Percentiles rank a stretch among this genome's conserved stretches.
Evolutionary conservation across 1,140 invertebrate genomes (phyloP).

Genomic region (Anoplolepis gracilipes): DNA sequence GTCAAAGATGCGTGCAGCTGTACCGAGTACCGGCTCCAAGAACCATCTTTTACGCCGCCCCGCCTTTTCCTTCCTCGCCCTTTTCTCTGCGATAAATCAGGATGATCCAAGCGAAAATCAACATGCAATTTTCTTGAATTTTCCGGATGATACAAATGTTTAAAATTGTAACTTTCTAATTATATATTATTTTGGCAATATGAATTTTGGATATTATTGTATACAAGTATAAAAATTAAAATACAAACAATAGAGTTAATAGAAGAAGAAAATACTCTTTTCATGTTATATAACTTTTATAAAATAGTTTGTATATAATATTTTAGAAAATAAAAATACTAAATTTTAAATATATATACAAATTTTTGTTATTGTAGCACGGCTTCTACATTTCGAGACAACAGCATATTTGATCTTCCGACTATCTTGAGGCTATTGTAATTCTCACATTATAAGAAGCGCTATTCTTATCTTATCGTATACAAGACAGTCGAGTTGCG

Average conservation of each 20-base stretch:
- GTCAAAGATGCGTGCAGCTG: conserved; percentile 65
- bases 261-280: not conserved
- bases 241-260: not conserved
- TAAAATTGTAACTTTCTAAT: not conserved
- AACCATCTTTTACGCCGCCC: conserved; percentile 45
- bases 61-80: conserved; percentile 46
- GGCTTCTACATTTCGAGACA: not conserved
- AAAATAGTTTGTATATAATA: not conserved
- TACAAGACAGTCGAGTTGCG: not conserved
- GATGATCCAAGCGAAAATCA: conserved; percentile 42
- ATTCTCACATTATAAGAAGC: not conserved
- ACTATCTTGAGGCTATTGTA: conserved; percentile 11
- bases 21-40: conserved; percentile 37
- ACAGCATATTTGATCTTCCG: not conserved
- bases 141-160: not conserved
- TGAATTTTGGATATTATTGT: not conserved
- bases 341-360: not conserved
- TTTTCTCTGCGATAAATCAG: conserved; percentile 19
- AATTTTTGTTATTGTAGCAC: not conserved
- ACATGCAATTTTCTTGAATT: conserved; percentile 28
- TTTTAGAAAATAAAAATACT: not conserved
- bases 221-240: not conserved
- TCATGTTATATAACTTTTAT: too few species aligned
- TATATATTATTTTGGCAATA: not conserved
- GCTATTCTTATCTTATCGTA: not conserved